Percentiles rank a stretch among this genome's conserved stretches.
Conservation (phyloP, 1,140 invertebrate species). For the Pinna nobilis region DNA sequence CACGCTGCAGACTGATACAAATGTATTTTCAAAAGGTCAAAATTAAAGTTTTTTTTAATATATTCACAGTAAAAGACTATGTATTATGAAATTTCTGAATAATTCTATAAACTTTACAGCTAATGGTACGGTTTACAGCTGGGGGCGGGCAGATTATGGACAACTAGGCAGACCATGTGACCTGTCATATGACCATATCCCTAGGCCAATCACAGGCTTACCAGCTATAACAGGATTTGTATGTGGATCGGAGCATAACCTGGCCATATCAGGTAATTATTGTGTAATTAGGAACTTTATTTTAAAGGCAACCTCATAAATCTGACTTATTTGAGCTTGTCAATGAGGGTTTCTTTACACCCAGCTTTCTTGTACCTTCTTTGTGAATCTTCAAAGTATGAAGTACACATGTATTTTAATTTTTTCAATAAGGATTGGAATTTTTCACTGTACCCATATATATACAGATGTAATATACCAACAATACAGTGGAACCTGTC, state of each 20-base stretch:
- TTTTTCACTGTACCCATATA: too few relatives aligned
- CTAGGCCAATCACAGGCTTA: conserved; percentile 31
- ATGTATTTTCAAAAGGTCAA: too few relatives aligned
- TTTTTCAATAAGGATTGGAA: too few relatives aligned
- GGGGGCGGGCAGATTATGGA: conserved; percentile 89
- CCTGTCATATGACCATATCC: conserved; percentile 42
- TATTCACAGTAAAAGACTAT: background rate
- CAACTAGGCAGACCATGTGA: conserved; percentile 81
- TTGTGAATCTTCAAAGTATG: too few relatives aligned
- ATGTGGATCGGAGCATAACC: conserved; percentile 86
- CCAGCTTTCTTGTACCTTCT: background rate
- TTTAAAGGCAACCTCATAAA: background rate
- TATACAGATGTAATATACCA: too few relatives aligned
- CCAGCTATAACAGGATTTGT: conserved; percentile 79
- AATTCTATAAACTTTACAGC: conserved; percentile 39
- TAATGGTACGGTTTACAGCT: conserved; percentile 79
- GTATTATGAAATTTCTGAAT: background rate
- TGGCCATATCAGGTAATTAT: conserved; percentile 77
- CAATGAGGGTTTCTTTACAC: background rate
- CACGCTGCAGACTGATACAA: too few relatives aligned
- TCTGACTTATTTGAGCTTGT: background rate
- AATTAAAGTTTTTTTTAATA: background rate
- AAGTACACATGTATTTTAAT: too few relatives aligned
- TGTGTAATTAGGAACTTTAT: too few relatives aligned
- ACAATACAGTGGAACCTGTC: too few relatives aligned